A percentile compares a stretch with the other conserved stretches of the same genome.
Conservation (phyloP, 2,888 invertebrate genomes). For the Dryococelus australis region DNA sequence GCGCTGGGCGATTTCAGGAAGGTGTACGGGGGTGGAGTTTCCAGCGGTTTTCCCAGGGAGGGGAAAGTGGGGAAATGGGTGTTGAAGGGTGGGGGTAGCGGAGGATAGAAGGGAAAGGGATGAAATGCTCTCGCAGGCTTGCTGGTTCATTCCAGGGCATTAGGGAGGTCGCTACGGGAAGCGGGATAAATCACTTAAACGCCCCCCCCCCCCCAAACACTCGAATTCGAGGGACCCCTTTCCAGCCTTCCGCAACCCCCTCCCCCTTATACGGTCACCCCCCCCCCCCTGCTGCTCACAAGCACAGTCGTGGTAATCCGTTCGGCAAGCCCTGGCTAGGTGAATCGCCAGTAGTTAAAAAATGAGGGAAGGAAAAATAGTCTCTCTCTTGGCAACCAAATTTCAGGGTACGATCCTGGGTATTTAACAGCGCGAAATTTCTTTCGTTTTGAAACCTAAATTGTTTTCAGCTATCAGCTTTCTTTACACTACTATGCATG, state of each 20-base stretch:
- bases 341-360: background rate
- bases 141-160: background rate
- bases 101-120: too few species aligned
- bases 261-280: background rate
- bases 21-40: too few species aligned
- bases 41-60: too few species aligned
- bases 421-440: background rate
- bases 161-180: background rate
- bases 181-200: slow-evolving; percentile 16
- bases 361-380: background rate
- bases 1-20: too few species aligned
- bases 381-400: background rate
- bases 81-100: too few species aligned
- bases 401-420: background rate
- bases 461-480: too few species aligned
- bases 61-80: too few species aligned
- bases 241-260: background rate
- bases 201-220: background rate
- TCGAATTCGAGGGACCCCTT: too few species aligned
- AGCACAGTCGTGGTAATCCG: background rate
- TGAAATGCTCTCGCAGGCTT: background rate
- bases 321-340: background rate
- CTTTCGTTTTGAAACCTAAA: background rate
- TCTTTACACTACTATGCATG: too few species aligned
- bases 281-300: background rate